Base-by-base conservation (phyloP, 2,797 vertebrate species). In the Eulemur mongoz region DNA sequence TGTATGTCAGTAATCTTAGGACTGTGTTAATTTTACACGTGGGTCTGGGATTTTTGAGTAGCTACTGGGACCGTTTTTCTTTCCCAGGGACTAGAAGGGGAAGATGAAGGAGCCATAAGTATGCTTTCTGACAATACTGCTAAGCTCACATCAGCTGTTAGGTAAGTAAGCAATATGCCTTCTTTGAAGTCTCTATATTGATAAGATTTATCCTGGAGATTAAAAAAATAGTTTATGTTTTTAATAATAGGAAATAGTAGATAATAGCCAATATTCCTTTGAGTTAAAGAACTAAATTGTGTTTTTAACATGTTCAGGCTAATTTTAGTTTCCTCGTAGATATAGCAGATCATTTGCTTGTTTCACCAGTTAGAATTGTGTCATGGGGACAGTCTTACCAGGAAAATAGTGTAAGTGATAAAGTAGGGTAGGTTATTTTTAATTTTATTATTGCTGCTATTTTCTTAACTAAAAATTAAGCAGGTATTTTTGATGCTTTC, bases 61-160 rank as follows among this genome's bases (percentile, higher is more conserved):
- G 48, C 93, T 92, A 85, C 23, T 63, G 38, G 5, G 32, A 95
- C 30, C 13, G 76, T 91, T 93, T 43, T 89, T 52, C 90, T 85
- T 92, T 97, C 87, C 94, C 80, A 99, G 99, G 99, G 99, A n/a
- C 98, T 99, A 94, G 99, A 99, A 98, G 99, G 99, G 38, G 99
- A 99, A 97, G 99, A 99, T 97, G 99, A 99, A 98, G 99, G 99
- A 95, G 99, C 99, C 97, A 99, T 99, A 98, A 99, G 99, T 98
- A 99, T 99, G 99, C 98, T 99, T 97, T 99, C 99, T 81, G 99
- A 99, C 98, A 99, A 99, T 98, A 99, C 99, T 32, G 99, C 99
- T 96, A 99, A 99, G 97, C 99, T 99, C 94, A 99, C 99, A 25
- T 99, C 99, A 82, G 99, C 99, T 83, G 99, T 99, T 98, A 99